Base-by-base conservation (phyloP, 2,888 invertebrate species). In the Trissolcus brochymenae region DNA sequence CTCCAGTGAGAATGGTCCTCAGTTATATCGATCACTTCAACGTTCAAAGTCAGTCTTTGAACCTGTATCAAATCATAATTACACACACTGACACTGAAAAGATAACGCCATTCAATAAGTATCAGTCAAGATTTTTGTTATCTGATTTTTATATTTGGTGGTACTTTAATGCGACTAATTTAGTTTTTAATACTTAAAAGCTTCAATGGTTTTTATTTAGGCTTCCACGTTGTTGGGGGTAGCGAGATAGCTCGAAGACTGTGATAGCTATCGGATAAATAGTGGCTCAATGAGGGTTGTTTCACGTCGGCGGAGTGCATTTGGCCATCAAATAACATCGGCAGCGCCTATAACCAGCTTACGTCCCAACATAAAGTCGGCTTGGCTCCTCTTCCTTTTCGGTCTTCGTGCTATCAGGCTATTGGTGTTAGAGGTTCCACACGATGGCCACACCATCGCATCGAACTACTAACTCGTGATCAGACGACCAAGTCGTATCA, bases 271-370 rank as follows among this genome's bases (percentile, higher is more conserved):
- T 82, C 71, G 84, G 83, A 85, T 85, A 83, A 82, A 84, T 84
- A 85, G 85, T 84, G 82, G 83, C 82, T 83, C 82, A 79, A 81
- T 80, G 82, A 80, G 82, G 82, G 84, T 81, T 83, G 83, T 83
- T 81, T 85, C 81, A 78, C 82, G 81, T 77, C 80, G 82, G 82
- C 82, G 83, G 84, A 89, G 89, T 89, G 89, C 89, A 89, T 89
- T 89, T 88, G 87, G 88, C 88, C 89, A 89, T 89, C 89, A 89
- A 89, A 89, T 88, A 89, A 88, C 88, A 88, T 89, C 85, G 88
- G 88, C 86, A 87, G 86, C 84, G 86, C 85, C 88, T 87, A 89
- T 89, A 89, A 89, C 88, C 88, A 86, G 88, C 89, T 89, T 88
- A 89, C 84, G 87, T 84, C 83, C 87, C 81, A 84, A 87, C 88